Evolutionary conservation across 2,888 invertebrate species (phyloP), one percentile per base, ranked within the genome.

Genomic region (Erebia epiphron): DNA sequence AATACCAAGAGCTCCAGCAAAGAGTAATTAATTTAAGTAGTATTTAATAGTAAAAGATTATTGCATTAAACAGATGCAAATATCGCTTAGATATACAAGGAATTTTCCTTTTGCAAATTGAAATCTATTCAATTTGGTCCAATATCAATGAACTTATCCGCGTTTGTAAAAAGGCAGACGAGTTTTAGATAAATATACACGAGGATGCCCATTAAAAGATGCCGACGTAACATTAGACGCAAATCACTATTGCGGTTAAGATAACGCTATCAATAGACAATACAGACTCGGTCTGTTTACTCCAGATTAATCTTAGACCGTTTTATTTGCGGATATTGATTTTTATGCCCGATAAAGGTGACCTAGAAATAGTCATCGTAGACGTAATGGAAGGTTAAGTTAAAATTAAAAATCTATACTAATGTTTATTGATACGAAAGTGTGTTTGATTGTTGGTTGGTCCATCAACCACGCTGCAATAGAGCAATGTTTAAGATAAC

Each of bases 181-280:
- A 43, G 56, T 41, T 41, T 60, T 18, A 56, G 13, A 43, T 69
- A 56, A 61, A 41, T 35, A 70, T 16, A 65, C 62, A 68, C 73
- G 68, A 63, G 58, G 65, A 11, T n/a, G 49, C 68, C 26, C 49
- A 58, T 67, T 67, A 67, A 66, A 35, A 41, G 58, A 62, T 49
- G 66, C 57, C 68, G 60, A 68, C 68, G 66, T 71, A 66, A 65
- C 57, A 70, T 65, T 65, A 63, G 16, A 61, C 58, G 66, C 68
- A 70, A 73, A 49, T 71, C 68, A 73, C 50, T 62, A 68, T 50
- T 49, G 60, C 49, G 26, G 41, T 56, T 52, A 60, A 69, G 71
- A 71, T 73, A 68, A 71, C 16, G 62, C 57, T 68, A 68, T 61
- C 69, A 62, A 66, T 56, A 16, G 60, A 54, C 66, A 61, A 41